Percentiles rank a stretch among this genome's conserved stretches.
phyloP scores from a whole-genome alignment of 1,140 invertebrate species.

The Drosophila tani region DNA sequence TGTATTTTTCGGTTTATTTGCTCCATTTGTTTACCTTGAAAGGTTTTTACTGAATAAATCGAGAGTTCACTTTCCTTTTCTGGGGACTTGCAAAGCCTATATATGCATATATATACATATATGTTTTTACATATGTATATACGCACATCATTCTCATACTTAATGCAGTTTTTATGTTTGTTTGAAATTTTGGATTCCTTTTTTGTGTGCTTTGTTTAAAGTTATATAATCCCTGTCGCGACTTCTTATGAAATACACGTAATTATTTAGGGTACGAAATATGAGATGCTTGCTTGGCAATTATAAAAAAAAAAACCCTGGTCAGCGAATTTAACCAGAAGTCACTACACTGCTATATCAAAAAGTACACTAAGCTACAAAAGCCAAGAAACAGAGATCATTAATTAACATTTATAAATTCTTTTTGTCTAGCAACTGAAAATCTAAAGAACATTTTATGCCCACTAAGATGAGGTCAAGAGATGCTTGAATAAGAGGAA shows the following conservation, averaged over 20 bases:
- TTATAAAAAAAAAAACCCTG: not conserved
- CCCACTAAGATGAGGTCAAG: too few relatives aligned
- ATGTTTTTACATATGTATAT: too few relatives aligned
- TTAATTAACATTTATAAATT: too few relatives aligned
- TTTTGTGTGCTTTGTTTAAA: not conserved
- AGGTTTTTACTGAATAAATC: not conserved
- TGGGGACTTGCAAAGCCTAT: not conserved
- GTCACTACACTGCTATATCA: conserved; percentile 8
- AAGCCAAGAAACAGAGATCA: not conserved
- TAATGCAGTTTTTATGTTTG: not conserved
- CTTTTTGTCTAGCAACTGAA: too few relatives aligned
- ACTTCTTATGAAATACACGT: not conserved
- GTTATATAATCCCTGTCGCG: not conserved
- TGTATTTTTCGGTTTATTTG: too few relatives aligned
- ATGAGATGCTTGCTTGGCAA: conserved; percentile 1
- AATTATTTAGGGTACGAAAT: conserved; percentile 9
- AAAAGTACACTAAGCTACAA: not conserved
- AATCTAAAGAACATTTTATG: too few relatives aligned
- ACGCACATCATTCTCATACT: not conserved
- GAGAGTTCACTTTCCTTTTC: not conserved
- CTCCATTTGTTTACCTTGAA: too few relatives aligned
- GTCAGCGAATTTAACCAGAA: conserved; percentile 6
- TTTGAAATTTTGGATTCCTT: too few relatives aligned
- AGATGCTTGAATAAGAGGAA: too few relatives aligned
- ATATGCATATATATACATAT: too few relatives aligned